Evolutionary conservation across 2,797 vertebrate species (phyloP).

Genomic region (Spheniscus humboldti): DNA sequence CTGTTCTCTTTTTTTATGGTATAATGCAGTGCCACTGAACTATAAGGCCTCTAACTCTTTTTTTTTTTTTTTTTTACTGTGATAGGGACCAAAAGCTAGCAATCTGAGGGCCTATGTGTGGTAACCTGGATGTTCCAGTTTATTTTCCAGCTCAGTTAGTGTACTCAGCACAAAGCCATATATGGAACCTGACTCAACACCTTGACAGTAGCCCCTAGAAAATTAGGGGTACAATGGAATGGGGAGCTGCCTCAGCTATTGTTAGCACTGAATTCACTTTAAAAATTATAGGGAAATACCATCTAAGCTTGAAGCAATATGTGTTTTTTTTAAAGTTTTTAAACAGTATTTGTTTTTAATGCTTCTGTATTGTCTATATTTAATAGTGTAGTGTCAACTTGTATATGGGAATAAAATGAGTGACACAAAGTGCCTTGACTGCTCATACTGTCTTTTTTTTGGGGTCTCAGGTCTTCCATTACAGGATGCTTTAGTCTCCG

Average conservation of each 20-base stretch:
- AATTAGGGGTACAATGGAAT: not conserved
- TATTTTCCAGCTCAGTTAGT: not conserved
- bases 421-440: not conserved
- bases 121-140: not conserved
- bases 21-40: slow-evolving; percentile 3
- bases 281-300: slow-evolving; percentile 29
- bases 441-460: not conserved
- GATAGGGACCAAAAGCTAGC: slow-evolving; percentile 53
- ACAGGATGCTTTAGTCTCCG: not conserved
- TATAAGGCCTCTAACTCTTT: not conserved
- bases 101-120: not conserved
- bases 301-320: slow-evolving; percentile 56
- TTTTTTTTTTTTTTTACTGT: not conserved
- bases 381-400: slow-evolving; percentile 45
- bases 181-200: not conserved
- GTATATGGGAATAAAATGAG: slow-evolving; percentile 61
- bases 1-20: not conserved
- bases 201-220: not conserved
- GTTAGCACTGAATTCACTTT: slow-evolving; percentile 65
- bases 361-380: slow-evolving; percentile 59
- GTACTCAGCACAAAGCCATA: slow-evolving; percentile 58
- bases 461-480: not conserved
- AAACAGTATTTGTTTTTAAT: slow-evolving; percentile 58
- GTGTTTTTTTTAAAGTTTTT: slow-evolving; percentile 64
- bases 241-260: not conserved